Base-by-base conservation (phyloP, 2,888 invertebrate species). In the Mechanitis mazaeus region DNA sequence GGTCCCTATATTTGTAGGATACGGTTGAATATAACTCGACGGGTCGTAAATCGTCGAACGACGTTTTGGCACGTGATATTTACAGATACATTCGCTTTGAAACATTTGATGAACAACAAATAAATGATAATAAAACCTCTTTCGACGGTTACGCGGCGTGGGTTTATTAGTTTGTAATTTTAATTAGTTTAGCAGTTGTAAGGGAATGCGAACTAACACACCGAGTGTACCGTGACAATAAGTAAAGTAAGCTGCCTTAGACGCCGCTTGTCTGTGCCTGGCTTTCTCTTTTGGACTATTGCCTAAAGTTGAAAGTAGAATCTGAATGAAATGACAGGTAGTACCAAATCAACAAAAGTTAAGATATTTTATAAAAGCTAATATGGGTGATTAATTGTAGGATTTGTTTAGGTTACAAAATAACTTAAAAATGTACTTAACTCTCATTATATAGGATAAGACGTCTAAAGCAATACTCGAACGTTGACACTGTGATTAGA, bases 131-230 rank as follows among this genome's bases (percentile, higher is more conserved):
- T 28, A 61, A 66, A 66, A 63, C 60, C 42, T 57, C 31, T 45
- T 59, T 59, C 33, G 65, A 55, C 61, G 62, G 59, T 56, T 55
- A 11, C 38, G 59, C 55, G 64, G 65, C 63, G 55, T 38, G 60
- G 55, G 57, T 56, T 42, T 58, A 54, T 64, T 64, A 64, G 66
- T 59, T 53, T 47, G 64, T 65, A 65, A 55, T 46, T 54, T 67
- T 63, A 66, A 62, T 67, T 68, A 68, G 81, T 78, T 78, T 84
- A 78, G 75, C 71, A 72, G 75, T 73, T 79, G 75, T 75, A 80
- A 84, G 79, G 80, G 86, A 84, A 85, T 87, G 87, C 83, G 64
- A 75, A 85, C 87, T 87, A 88, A 88, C 87, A 86, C 79, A 78
- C 77, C 75, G 75, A 73, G 80, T 85, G 84, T 85, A 81, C 74